Evolutionary conservation across 2,888 invertebrate species (phyloP).

Genomic region (Coleophora deauratella): DNA sequence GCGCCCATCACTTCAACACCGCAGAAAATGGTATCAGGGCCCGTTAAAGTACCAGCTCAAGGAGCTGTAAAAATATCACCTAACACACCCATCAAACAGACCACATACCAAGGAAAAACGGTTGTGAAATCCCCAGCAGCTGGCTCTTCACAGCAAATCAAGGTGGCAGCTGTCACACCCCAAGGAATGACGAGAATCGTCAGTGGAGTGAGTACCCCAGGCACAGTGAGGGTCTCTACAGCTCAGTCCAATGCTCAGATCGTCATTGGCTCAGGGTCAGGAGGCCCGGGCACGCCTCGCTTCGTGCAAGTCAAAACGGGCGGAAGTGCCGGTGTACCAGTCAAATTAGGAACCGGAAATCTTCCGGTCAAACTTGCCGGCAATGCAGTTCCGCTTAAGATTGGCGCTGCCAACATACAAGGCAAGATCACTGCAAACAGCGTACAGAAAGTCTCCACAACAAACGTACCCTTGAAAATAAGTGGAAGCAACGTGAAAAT

Average conservation of each 20-base stretch:
- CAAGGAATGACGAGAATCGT: conserved; percentile 62
- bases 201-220: conserved; percentile 50
- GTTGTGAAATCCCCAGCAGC: conserved; percentile 41
- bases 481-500: conserved; percentile 65
- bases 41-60: conserved; percentile 47
- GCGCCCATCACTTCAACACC: conserved; percentile 42
- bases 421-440: conserved; percentile 50
- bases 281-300: conserved; percentile 46
- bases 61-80: conserved; percentile 54
- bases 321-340: conserved; percentile 40
- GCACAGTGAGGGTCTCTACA: conserved; percentile 52
- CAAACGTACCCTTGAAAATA: conserved; percentile 52
- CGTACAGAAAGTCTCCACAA: conserved; percentile 46
- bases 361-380: conserved; percentile 56
- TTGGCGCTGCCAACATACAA: conserved; percentile 55
- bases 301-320: conserved; percentile 64
- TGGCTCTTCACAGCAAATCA: conserved; percentile 56
- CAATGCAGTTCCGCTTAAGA: conserved; percentile 53
- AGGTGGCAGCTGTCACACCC: conserved; percentile 57
- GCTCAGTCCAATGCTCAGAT: conserved; percentile 55
- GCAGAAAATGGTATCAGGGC: conserved; percentile 47
- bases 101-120: conserved; percentile 47
- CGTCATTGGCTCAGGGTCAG: conserved; percentile 42
- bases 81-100: conserved; percentile 51
- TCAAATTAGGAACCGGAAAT: conserved; percentile 51